Evolutionary conservation across 2,797 vertebrate species (phyloP).

Genomic region (Arctocebus calabarensis): DNA sequence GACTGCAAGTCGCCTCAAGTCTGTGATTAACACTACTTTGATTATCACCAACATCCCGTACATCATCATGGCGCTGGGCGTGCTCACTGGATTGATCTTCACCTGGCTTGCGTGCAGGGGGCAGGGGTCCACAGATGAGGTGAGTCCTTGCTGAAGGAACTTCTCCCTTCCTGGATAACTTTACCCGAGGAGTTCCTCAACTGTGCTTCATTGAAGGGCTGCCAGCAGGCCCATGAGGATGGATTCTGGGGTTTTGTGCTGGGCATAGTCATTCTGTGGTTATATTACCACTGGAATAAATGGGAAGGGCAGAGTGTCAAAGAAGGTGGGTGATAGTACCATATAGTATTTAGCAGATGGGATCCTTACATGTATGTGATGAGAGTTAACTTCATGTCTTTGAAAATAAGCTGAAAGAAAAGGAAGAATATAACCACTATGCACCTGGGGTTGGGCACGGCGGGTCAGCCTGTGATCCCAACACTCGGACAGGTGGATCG

Average conservation of each 20-base stretch:
- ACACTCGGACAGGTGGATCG: too few relatives aligned
- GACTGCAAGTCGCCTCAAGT: constrained; percentile 89
- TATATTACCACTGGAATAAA: background rate
- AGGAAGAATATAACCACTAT: background rate
- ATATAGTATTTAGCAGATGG: background rate
- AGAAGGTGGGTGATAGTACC: background rate
- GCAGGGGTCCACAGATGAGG: constrained; percentile 88
- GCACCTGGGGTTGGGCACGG: too few relatives aligned
- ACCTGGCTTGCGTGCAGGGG: constrained; percentile 91
- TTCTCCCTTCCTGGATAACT: background rate
- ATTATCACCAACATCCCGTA: constrained; percentile 94
- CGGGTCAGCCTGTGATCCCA: too few relatives aligned
- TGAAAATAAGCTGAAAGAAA: constrained; percentile 43
- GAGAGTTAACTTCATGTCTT: background rate
- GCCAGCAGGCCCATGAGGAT: background rate
- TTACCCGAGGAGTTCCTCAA: background rate
- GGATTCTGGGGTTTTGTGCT: background rate
- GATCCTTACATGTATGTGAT: background rate
- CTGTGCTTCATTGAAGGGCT: background rate
- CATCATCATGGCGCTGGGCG: constrained; percentile 93
- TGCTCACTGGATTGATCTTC: constrained; percentile 92
- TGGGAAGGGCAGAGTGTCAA: background rate
- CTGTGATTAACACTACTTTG: constrained; percentile 83
- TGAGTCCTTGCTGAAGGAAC: constrained; percentile 81
- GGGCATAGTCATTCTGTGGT: background rate